Evolutionary conservation across 1,140 invertebrate genomes (phyloP), one percentile per base, ranked within the genome.

Genomic region (Cotesia typhae): DNA sequence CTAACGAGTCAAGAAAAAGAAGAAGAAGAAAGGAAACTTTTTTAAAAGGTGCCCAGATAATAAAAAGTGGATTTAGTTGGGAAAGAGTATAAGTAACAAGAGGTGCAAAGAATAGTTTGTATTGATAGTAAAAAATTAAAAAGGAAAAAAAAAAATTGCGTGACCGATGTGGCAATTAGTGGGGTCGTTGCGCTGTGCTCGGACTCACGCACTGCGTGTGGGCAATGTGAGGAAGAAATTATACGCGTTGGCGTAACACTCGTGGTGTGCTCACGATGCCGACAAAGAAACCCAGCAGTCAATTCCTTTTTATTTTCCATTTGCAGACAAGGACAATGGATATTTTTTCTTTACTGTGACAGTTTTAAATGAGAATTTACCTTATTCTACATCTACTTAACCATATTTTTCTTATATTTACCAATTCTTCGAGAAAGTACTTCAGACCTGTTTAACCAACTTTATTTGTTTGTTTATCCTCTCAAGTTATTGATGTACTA

Each of bases 131-230:
- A 67, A 72, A 64, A 28, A 47, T 28, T 47, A 53, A 71, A 28
- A 35, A 20, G 7, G 17, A 7, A 6, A 74, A 73, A 73, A 73
- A 77, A 74, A 75, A 69, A 73, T 74, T 66, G 71, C 72, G 61
- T 76, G 79, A 81, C 73, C 74, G 75, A 81, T 80, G 76, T 70
- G 66, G 79, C 73, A 81, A 81, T 81, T 81, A 81, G 77, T 72
- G 66, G 59, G 75, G 76, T 77, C 68, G 70, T 71, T 66, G 67
- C 41, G 71, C 72, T 59, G 20, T 63, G 60, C 14, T 41, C 35
- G 35, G 14, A 28, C 55, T 17, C 51, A 47, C 60, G n/a, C 71
- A 47, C 14, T 41, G 14, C 57, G 20, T 68, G 53, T 68, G 55
- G 59, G 55, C 51, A 64, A 61, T 38, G 59, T 63, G 14, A 69